Percentiles rank a stretch among this genome's conserved stretches.
These are phyloP conservation scores for Machaerirhynchus nigripectus DNA, from an alignment of 2,113 vertebrate genomes.

Conservation along the genomic window DNA sequence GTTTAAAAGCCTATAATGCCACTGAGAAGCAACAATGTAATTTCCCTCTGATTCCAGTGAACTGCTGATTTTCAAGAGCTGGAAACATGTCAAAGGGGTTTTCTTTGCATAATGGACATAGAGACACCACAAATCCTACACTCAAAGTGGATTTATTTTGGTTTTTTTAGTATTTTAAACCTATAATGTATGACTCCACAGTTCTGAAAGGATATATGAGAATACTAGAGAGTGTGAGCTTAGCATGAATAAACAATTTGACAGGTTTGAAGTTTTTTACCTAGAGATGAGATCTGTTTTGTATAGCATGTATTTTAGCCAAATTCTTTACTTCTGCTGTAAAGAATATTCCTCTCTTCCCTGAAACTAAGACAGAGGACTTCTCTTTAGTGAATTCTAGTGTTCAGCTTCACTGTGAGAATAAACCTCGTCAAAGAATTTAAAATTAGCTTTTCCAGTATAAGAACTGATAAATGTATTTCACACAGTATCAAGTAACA, in stretches of 20 bases:
- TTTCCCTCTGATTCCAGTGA: not conserved
- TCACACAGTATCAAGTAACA: not conserved
- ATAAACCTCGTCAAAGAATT: not conserved
- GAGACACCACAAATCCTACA: not conserved
- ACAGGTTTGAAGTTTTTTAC: not conserved
- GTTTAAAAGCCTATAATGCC: not conserved
- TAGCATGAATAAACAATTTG: not conserved
- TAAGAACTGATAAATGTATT: not conserved
- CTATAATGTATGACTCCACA: not conserved
- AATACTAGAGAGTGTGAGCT: not conserved
- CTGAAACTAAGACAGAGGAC: not conserved
- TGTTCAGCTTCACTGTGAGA: not conserved
- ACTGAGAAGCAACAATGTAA: not conserved
- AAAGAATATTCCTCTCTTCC: not conserved
- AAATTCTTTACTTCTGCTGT: not conserved
- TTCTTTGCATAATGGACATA: not conserved
- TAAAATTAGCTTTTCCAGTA: not conserved
- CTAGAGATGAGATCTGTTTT: not conserved
- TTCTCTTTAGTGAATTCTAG: not conserved
- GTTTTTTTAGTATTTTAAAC: not conserved
- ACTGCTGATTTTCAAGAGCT: not conserved
- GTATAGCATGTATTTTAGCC: not conserved
- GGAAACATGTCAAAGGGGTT: not conserved
- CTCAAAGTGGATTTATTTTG: not conserved
- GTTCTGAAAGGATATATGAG: not conserved